Evolutionary conservation across 2,797 vertebrate species (phyloP).

Genomic region (Aphelocoma californica): DNA sequence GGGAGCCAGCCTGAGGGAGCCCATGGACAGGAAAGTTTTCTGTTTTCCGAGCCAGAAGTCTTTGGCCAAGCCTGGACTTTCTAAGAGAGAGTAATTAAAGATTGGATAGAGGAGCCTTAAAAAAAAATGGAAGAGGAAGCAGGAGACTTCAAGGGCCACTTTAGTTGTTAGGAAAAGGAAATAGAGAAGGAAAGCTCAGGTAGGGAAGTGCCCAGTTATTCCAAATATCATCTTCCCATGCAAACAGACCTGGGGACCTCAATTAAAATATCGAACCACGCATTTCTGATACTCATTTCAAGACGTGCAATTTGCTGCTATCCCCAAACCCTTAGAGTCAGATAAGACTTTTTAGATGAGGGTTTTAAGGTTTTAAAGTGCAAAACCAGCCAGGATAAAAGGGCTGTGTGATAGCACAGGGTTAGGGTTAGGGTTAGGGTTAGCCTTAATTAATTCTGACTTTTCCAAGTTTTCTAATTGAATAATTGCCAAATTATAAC

Average conservation of each 20-base stretch:
- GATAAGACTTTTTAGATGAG: not conserved
- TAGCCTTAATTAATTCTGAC: not conserved
- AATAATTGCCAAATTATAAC: not conserved
- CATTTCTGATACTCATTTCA: not conserved
- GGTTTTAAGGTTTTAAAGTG: not conserved
- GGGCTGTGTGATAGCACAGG: fast-evolving
- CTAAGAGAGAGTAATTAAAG: not conserved
- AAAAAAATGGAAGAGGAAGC: not conserved
- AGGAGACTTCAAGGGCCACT: not conserved
- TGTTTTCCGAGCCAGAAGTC: not conserved
- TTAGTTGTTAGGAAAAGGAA: not conserved
- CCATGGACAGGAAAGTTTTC: not conserved
- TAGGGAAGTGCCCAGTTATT: not conserved
- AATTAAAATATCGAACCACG: not conserved
- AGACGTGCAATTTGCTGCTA: not conserved
- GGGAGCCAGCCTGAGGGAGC: not conserved
- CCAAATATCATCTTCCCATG: not conserved
- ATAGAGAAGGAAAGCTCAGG: not conserved
- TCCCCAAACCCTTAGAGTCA: not conserved
- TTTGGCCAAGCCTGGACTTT: not conserved
- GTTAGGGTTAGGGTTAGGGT: too few species aligned
- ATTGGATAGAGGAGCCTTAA: not conserved
- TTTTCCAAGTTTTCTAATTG: not conserved
- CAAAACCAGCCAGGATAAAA: not conserved
- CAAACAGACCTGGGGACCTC: not conserved